Conservation (phyloP, 2,113 vertebrate genomes). For the Malurus cyaneus region DNA sequence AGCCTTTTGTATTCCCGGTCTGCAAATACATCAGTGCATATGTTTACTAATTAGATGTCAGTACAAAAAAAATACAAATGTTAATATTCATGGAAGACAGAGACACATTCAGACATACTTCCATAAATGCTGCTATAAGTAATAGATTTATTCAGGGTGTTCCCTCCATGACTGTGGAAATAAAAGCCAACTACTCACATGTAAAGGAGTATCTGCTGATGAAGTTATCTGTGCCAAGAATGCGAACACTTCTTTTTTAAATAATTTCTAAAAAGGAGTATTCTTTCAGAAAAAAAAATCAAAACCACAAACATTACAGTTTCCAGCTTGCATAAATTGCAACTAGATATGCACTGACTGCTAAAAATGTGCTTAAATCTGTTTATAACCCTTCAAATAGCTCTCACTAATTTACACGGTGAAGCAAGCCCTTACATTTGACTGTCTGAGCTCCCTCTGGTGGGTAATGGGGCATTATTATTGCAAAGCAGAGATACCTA, state of each 20-base stretch:
- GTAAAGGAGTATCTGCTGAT: not conserved
- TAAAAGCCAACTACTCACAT: not conserved
- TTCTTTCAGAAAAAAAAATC: not conserved
- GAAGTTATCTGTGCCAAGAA: not conserved
- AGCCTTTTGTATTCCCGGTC: not conserved
- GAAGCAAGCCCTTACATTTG: not conserved
- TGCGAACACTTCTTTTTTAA: not conserved
- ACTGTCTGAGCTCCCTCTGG: constrained; percentile 49
- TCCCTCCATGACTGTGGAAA: not conserved
- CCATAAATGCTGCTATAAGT: not conserved
- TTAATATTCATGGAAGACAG: not conserved
- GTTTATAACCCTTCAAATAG: not conserved
- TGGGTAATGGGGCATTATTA: not conserved
- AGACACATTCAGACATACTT: not conserved
- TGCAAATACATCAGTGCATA: not conserved
- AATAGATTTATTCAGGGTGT: not conserved
- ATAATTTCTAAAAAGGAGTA: not conserved
- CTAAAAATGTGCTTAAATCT: not conserved
- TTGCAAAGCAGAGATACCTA: not conserved
- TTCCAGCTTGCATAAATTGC: not conserved
- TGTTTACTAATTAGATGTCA: not conserved
- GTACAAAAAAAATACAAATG: not conserved
- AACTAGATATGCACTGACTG: not conserved
- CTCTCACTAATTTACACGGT: not conserved
- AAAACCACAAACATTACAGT: not conserved